These are phyloP conservation scores for Hippocampus barbouri DNA, from an alignment of 2,113 vertebrate genomes.

Conservation along the genomic window DNA sequence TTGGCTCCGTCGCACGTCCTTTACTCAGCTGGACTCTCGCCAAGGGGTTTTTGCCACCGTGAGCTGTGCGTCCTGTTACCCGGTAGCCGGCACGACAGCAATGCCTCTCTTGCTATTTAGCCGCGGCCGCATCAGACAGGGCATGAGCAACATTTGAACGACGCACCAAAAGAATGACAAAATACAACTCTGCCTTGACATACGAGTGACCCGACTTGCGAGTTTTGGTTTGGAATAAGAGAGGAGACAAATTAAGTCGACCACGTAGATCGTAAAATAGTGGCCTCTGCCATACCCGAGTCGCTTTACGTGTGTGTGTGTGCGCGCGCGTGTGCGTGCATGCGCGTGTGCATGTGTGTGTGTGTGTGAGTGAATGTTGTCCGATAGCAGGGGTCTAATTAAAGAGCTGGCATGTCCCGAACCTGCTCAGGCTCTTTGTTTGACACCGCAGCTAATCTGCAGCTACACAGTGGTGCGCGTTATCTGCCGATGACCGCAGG, in stretches of 20 bases:
- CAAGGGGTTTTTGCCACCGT: slow-evolving; percentile 19
- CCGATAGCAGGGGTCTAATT: slow-evolving; percentile 57
- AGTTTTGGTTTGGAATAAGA: background rate
- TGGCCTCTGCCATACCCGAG: background rate
- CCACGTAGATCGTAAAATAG: background rate
- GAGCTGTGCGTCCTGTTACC: slow-evolving; percentile 4
- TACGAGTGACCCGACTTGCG: background rate
- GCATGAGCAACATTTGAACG: background rate
- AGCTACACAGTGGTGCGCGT: slow-evolving; percentile 34
- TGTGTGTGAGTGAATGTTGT: slow-evolving; percentile 7
- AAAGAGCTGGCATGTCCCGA: slow-evolving; percentile 57
- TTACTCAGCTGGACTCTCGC: slow-evolving; percentile 22
- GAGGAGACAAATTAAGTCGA: background rate
- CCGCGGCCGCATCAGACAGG: background rate
- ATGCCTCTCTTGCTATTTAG: background rate
- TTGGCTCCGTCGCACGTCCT: slow-evolving; percentile 33
- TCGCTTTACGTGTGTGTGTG: background rate
- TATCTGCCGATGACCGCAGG: slow-evolving; percentile 37
- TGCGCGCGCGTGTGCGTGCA: background rate
- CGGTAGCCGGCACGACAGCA: background rate
- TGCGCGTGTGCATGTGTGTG: background rate
- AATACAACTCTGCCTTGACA: background rate
- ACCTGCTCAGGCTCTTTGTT: slow-evolving; percentile 59
- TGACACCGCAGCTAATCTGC: slow-evolving; percentile 58
- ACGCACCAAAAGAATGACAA: background rate